phyloP scores from a whole-genome alignment of 30 jellyfish, hydroid and myxozoan species.

The Aurelia aurita region DNA sequence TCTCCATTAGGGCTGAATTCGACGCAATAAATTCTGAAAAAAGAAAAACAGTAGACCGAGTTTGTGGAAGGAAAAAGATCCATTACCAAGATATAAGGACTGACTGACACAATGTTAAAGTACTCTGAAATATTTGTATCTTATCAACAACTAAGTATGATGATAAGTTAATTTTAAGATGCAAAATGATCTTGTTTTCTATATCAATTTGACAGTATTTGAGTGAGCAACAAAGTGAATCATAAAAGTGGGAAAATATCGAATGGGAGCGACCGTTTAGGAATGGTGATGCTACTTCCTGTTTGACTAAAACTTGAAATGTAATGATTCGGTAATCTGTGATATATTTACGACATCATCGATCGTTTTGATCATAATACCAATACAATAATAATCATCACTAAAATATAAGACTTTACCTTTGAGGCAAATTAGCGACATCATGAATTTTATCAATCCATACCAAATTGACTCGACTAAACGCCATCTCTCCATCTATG shows the following conservation, averaged over 20 bases:
- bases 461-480: conserved; percentile 71
- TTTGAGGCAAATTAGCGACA: conserved; percentile 69
- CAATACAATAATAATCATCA: background rate
- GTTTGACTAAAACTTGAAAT: no score
- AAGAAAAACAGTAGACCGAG: background rate
- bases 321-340: background rate
- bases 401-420: conserved; percentile 15
- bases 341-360: background rate
- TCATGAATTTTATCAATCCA: conserved; percentile 83
- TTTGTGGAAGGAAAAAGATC: background rate
- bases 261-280: no score
- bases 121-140: background rate
- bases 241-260: no score
- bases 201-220: no score
- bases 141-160: no score
- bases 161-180: no score
- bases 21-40: conserved; percentile 59
- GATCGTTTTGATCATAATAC: background rate
- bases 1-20: conserved; percentile 79
- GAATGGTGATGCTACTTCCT: no score
- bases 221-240: no score
- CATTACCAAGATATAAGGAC: background rate
- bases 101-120: background rate
- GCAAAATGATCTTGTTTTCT: no score
- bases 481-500: conserved; percentile 55